Evolutionary conservation across 2,113 vertebrate genomes (phyloP).

Genomic region (Polypterus senegalus): DNA sequence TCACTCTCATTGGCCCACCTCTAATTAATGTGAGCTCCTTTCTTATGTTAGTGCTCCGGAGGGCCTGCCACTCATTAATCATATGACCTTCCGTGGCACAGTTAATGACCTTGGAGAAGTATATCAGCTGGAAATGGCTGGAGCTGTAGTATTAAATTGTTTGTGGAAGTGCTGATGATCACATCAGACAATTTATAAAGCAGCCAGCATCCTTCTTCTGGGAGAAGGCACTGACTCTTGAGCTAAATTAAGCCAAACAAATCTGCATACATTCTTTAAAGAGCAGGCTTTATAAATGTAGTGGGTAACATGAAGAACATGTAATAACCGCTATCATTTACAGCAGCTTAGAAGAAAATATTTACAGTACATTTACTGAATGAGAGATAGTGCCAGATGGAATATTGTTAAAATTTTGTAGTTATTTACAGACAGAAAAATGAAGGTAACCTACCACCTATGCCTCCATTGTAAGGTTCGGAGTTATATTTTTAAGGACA

Average conservation of each 20-base stretch:
- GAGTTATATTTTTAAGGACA: no score
- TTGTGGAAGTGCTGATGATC: conserved; percentile 97
- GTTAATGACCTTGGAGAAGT: conserved; percentile 99
- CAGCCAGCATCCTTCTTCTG: conserved; percentile 60
- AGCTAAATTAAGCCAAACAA: not conserved
- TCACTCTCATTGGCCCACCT: conserved; percentile 69
- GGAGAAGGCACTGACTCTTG: no score
- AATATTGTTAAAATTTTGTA: no score
- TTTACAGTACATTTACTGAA: no score
- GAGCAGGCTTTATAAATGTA: conserved; percentile 8
- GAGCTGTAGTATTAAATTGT: conserved; percentile 97
- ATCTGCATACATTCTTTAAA: no score
- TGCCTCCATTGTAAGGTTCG: no score
- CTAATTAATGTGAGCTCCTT: conserved; percentile 90
- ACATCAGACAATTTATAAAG: conserved; percentile 92
- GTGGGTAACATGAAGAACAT: conserved; percentile 30
- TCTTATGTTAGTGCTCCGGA: conserved; percentile 79
- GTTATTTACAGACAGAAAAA: no score
- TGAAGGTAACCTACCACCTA: no score
- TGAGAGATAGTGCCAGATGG: no score
- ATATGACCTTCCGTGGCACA: conserved; percentile 92
- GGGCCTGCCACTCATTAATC: conserved; percentile 98
- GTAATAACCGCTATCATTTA: conserved; percentile 7
- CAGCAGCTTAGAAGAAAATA: no score
- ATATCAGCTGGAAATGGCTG: conserved; percentile 98